phyloP scores from a whole-genome alignment of 2,888 invertebrate genomes.

The Lacanobia oleracea region DNA sequence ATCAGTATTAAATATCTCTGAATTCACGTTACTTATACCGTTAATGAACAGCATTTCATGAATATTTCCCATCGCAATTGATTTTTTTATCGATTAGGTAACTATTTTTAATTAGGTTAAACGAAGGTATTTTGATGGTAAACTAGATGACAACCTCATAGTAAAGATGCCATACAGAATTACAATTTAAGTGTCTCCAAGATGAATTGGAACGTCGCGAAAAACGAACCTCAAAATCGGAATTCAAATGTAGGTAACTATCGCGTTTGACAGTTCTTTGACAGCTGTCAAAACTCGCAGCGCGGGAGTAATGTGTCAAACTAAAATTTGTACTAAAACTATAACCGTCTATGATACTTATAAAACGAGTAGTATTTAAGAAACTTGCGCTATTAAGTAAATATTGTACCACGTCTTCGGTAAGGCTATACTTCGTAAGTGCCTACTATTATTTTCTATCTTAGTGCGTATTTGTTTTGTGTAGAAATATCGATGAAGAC shows the following conservation, averaged over 20 bases:
- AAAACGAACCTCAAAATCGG: not conserved
- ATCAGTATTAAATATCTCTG: constrained; percentile 57
- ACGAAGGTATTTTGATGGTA: constrained; percentile 28
- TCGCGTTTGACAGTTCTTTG: constrained; percentile 15
- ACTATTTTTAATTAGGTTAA: constrained; percentile 40
- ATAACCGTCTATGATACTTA: constrained; percentile 23
- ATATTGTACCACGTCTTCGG: constrained; percentile 5
- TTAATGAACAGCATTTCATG: constrained; percentile 54
- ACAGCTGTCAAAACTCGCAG: constrained; percentile 26
- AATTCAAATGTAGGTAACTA: not conserved
- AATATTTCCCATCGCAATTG: constrained; percentile 44
- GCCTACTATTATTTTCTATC: constrained; percentile 1
- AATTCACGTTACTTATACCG: constrained; percentile 50
- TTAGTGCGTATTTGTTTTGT: constrained; percentile 29
- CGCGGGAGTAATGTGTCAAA: not conserved
- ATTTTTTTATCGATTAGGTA: constrained; percentile 24
- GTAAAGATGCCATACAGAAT: constrained; percentile 19
- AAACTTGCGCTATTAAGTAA: constrained; percentile 23
- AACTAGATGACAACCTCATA: not conserved
- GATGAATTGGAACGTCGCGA: too few species aligned
- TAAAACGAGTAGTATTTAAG: constrained; percentile 13
- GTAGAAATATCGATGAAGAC: constrained; percentile 25
- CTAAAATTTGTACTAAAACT: constrained; percentile 12
- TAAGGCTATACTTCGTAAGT: constrained; percentile 1
- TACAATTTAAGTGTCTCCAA: not conserved